Evolutionary conservation across 1,140 invertebrate species (phyloP), one percentile per base, ranked within the genome.

Genomic region (Thalassaphorura encarpata): DNA sequence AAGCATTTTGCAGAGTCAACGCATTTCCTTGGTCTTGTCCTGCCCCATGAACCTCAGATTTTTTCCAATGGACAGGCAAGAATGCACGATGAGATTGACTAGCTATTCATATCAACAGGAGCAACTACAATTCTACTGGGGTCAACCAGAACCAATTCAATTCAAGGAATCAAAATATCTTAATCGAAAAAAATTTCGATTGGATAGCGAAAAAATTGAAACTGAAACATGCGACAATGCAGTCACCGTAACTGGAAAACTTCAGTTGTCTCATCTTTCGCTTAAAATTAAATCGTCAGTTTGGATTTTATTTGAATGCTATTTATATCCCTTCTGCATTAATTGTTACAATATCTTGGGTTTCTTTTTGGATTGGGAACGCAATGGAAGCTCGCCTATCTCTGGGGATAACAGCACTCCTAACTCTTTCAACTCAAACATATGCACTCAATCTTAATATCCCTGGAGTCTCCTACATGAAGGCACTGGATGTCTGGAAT

Each of bases 281-380:
- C 16, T 72, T 78, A 64, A 74, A 72, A 58, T 42, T 53, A 2
- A 0, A 53, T n/a, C 64, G 76, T 15, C 74, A 78, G 54, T 77
- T 78, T 67, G 71, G 69, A 54, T 78, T 78, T 66, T 78, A 78
- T 62, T 64, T 78, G 36, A 69, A 77, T 23, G 73, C 77, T 62
- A 69, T 77, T 54, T 73, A 76, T 66, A 69, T 76, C 19, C 73
- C 73, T 13, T 76, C 71, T 53, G 72, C 67, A 54, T 77, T 79
- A 76, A 58, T 78, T 56, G 75, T 78, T 51, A 74, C 78, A 49
- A 75, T 79, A 3, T 76, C 75, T n/a, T 78, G 76, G 75, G 75
- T 78, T 26, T 69, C 68, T 29, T 78, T 78, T 66, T 78, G 77
- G 77, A n/a, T 66, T 77, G 40, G 73, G 75, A 74, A n/a, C 54